Conservation (phyloP, 2,888 invertebrate genomes). For the Ernsta delagoae region DNA sequence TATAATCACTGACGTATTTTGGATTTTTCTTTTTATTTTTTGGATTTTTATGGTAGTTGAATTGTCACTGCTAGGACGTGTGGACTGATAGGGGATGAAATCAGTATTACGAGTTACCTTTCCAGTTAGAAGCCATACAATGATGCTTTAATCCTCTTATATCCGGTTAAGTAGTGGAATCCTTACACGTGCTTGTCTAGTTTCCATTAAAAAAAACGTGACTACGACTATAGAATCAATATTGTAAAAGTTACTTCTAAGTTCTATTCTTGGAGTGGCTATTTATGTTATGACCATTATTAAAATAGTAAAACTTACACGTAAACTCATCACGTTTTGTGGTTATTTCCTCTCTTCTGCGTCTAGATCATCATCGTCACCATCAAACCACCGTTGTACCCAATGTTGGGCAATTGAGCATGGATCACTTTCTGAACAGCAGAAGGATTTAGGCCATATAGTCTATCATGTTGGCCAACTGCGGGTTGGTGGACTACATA, state of each 20-base stretch:
- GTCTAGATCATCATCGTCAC: too few species aligned
- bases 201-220: neutral
- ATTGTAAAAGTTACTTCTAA: neutral
- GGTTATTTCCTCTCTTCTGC: neutral
- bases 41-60: slow-evolving; percentile 10
- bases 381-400: too few species aligned
- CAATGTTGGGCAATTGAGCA: too few species aligned
- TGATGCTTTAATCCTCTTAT: slow-evolving; percentile 67
- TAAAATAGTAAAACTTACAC: neutral
- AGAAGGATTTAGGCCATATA: too few species aligned
- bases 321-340: neutral
- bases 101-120: slow-evolving; percentile 49
- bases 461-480: too few species aligned
- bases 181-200: slow-evolving; percentile 50
- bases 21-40: neutral
- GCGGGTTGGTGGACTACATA: too few species aligned
- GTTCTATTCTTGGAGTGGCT: neutral
- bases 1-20: slow-evolving; percentile 11
- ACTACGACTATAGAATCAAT: too few species aligned
- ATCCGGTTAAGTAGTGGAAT: slow-evolving; percentile 56
- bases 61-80: slow-evolving; percentile 31
- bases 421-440: too few species aligned
- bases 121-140: slow-evolving; percentile 59
- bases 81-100: slow-evolving; percentile 54
- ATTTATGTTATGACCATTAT: neutral